These are phyloP conservation scores for Tetramorium bicarinatum DNA, from an alignment of 2,888 invertebrate species.

Conservation along the genomic window DNA sequence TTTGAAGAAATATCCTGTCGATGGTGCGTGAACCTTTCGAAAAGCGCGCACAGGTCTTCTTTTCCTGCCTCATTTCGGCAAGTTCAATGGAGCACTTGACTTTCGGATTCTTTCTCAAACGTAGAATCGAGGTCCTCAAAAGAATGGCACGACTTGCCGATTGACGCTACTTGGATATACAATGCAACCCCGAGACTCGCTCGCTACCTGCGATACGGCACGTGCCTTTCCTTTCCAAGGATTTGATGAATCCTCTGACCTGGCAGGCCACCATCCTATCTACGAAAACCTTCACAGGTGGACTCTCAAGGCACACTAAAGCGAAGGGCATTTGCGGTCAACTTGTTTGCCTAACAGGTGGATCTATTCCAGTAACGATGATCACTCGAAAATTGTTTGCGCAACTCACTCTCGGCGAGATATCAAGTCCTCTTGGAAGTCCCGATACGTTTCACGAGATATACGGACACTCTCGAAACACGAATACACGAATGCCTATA, in stretches of 20 bases:
- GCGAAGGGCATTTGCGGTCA: slow-evolving; percentile 71
- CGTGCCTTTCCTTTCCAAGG: slow-evolving; percentile 65
- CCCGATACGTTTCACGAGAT: slow-evolving; percentile 29
- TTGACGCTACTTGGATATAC: slow-evolving; percentile 59
- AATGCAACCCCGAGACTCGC: slow-evolving; percentile 66
- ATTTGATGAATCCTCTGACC: slow-evolving; percentile 65
- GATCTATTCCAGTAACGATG: slow-evolving; percentile 65
- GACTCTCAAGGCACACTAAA: slow-evolving; percentile 64
- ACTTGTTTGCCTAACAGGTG: slow-evolving; percentile 75
- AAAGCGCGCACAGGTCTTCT: slow-evolving; percentile 44
- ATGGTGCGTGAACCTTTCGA: slow-evolving; percentile 3
- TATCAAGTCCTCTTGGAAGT: slow-evolving; percentile 48
- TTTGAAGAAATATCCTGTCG: slow-evolving; percentile 4
- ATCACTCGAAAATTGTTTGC: slow-evolving; percentile 70
- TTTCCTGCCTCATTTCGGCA: slow-evolving; percentile 24
- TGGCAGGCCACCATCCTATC: slow-evolving; percentile 35
- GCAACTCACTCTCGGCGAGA: slow-evolving; percentile 53
- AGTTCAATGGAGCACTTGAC: slow-evolving; percentile 70
- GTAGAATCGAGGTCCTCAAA: slow-evolving; percentile 60
- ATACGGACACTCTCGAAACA: slow-evolving; percentile 11
- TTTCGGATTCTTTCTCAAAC: slow-evolving; percentile 62
- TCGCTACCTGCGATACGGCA: slow-evolving; percentile 67
- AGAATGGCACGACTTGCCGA: slow-evolving; percentile 27
- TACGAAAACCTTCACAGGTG: slow-evolving; percentile 73
- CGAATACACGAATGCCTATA: slow-evolving; percentile 6